Evolutionary conservation across 2,797 vertebrate species (phyloP), one percentile per base, ranked within the genome.

Genomic region (Periparus ater): DNA sequence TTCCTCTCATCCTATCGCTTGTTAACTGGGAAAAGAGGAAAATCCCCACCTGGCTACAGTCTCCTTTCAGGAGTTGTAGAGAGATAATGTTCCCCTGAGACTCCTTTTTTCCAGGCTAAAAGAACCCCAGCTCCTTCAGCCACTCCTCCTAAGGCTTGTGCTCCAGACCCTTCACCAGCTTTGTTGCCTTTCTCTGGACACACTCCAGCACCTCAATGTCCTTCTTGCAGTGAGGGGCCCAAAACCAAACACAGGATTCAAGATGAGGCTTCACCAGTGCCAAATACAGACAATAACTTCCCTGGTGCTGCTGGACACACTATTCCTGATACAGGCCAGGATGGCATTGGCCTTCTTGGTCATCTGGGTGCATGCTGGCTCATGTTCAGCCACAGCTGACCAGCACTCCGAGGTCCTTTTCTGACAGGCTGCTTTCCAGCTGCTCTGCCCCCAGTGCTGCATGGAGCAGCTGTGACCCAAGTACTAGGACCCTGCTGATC

Each of bases 141-240:
- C 5, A 13, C 32, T 76, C 12, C 17, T 58, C 23, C 9, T 19
- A 10, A 48, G 32, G 6, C 12, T 13, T 71, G 17, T 71, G 23
- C 20, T 54, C 7, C 12, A n/a, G 32, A 48, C 17, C 10, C 23
- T 61, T 44, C 27, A 48, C 13, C 40, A 76, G 12, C 58, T 54
- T 7, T 1, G 1, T 23, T 66, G 29, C 13, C 32, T 19, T 27
- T 34, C 29, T 54, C 20, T 50, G 34, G 47, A 42, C 34, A 10
- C 0, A 0, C 7, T 54, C 7, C 53, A 50, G 17, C 27, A 9
- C 27, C 53, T 72, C 42, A 34, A 1, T 38, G 7, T 77, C 53
- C 8, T 42, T 38, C 9, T 17, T 61, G 60, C 5, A 61, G 25
- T 67, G 36, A 61, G 14, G 7, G 18, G 18, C 29, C 34, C 47